Evolutionary conservation across 1,140 invertebrate species (phyloP).

Genomic region (Trichogramma pretiosum): DNA sequence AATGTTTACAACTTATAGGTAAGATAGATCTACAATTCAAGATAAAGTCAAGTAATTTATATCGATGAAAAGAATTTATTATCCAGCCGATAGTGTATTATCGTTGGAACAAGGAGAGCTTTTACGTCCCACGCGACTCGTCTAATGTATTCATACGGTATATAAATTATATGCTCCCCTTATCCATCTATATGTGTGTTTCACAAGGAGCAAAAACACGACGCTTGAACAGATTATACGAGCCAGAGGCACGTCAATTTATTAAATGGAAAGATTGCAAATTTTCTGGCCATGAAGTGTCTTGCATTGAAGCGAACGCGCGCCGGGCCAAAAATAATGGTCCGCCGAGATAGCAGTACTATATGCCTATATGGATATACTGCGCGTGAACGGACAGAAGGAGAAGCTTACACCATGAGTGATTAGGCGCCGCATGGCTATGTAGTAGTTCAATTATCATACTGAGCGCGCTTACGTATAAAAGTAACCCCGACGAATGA

Average conservation of each 20-base stretch:
- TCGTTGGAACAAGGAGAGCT: background rate
- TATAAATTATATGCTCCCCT: slow-evolving; percentile 21
- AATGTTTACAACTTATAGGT: too few species aligned
- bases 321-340: slow-evolving; percentile 42
- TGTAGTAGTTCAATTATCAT: too few species aligned
- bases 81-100: slow-evolving; percentile 17
- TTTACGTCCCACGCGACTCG: slow-evolving; percentile 4
- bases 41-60: too few species aligned
- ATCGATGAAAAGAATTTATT: slow-evolving; percentile 14
- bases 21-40: too few species aligned
- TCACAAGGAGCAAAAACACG: background rate
- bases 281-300: slow-evolving; percentile 46
- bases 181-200: too few species aligned
- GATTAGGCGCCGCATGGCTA: slow-evolving; percentile 37
- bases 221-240: too few species aligned
- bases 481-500: slow-evolving; percentile 24
- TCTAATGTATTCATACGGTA: slow-evolving; percentile 42
- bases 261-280: slow-evolving; percentile 49
- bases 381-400: slow-evolving; percentile 15
- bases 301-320: slow-evolving; percentile 13
- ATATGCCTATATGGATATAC: slow-evolving; percentile 19
- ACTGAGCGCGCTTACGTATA: slow-evolving; percentile 19
- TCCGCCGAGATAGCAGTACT: too few species aligned
- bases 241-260: slow-evolving; percentile 36
- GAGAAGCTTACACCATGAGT: slow-evolving; percentile 34